Percentiles rank a stretch among this genome's conserved stretches.
Conservation (phyloP, 2,797 vertebrate species). For the Diceros bicornis region DNA sequence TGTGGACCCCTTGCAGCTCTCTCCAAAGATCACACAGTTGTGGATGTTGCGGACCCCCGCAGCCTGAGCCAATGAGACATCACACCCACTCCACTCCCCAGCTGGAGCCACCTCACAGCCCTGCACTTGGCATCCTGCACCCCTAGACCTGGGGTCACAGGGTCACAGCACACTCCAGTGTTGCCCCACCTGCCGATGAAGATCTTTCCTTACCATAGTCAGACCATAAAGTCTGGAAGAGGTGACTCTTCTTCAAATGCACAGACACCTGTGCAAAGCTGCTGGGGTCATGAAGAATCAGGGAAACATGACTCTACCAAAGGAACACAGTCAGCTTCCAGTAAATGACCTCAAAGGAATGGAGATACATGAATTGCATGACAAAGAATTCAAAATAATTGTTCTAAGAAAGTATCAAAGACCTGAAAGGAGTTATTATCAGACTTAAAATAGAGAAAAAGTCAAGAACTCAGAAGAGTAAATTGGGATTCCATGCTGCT, state of each 20-base stretch:
- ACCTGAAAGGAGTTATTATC: not conserved
- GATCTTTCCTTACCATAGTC: not conserved
- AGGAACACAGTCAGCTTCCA: not conserved
- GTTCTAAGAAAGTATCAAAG: not conserved
- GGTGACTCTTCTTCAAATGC: not conserved
- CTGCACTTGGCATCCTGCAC: no score
- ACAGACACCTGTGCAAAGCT: not conserved
- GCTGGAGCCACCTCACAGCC: no score
- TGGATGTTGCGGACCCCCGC: no score
- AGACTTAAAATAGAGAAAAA: constrained; percentile 1
- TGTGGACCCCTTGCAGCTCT: rapidly evolving
- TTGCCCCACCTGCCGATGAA: not conserved
- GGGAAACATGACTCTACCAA: not conserved
- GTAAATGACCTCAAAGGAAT: not conserved
- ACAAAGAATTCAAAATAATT: not conserved
- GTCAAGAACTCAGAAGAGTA: not conserved
- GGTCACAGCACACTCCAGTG: not conserved
- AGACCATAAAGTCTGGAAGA: not conserved
- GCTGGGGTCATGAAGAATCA: not conserved
- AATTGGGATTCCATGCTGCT: not conserved
- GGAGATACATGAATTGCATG: not conserved
- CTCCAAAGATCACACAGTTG: not conserved
- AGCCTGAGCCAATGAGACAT: not conserved
- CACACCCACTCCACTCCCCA: not conserved
- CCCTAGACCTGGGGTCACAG: not conserved